These are phyloP conservation scores for Tigriopus californicus DNA, from an alignment of 2,888 invertebrate genomes.

Conservation along the genomic window DNA sequence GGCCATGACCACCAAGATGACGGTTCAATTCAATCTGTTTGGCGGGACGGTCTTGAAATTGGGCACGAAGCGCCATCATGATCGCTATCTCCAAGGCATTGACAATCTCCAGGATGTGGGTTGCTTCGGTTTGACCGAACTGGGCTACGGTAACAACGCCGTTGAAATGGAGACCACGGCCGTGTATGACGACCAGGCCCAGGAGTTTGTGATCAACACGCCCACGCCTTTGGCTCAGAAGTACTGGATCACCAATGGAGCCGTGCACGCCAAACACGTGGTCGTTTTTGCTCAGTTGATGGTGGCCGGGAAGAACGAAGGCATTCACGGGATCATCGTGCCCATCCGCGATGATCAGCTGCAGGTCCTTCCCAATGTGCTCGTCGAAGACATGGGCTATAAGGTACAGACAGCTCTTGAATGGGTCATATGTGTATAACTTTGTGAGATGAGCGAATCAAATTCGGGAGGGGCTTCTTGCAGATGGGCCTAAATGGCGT, in stretches of 20 bases:
- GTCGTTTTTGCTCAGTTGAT: constrained; percentile 21
- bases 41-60: constrained; percentile 26
- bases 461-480: not conserved
- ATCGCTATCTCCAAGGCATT: constrained; percentile 23
- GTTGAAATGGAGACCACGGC: constrained; percentile 22
- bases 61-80: constrained; percentile 26
- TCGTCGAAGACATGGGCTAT: constrained; percentile 22
- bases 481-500: constrained; percentile 22
- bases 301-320: constrained; percentile 19
- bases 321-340: constrained; percentile 21
- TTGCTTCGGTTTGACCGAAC: constrained; percentile 21
- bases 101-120: constrained; percentile 22
- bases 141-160: constrained; percentile 22
- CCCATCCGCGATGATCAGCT: constrained; percentile 20
- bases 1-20: constrained; percentile 22
- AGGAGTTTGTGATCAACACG: constrained; percentile 20
- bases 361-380: constrained; percentile 20
- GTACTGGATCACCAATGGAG: constrained; percentile 22
- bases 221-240: constrained; percentile 21
- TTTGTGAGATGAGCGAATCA: too few relatives aligned
- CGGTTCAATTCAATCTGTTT: constrained; percentile 26
- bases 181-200: constrained; percentile 19
- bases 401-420: too few relatives aligned
- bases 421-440: too few relatives aligned
- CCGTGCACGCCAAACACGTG: constrained; percentile 21